Conservation (phyloP, 2,113 vertebrate genomes). For the Petromus typicus region DNA sequence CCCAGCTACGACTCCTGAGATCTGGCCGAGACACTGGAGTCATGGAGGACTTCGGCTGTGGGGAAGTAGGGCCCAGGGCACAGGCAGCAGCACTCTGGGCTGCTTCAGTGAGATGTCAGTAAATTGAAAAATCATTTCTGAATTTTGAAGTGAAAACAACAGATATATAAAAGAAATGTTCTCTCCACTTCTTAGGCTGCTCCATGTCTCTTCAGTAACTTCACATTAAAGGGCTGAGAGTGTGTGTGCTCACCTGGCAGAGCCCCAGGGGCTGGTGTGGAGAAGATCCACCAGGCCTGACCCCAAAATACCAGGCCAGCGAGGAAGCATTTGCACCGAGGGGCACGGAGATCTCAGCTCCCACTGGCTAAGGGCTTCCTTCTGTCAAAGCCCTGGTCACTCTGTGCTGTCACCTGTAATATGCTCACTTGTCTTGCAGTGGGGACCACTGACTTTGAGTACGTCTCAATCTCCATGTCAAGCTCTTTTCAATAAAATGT, state of each 20-base stretch:
- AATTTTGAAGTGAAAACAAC: slow-evolving; percentile 2
- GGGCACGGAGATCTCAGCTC: rapidly evolving
- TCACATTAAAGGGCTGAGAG: neutral
- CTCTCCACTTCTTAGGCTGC: neutral
- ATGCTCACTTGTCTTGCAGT: neutral
- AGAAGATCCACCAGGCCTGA: too few relatives aligned
- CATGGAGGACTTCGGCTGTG: too few relatives aligned
- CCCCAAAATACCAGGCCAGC: neutral
- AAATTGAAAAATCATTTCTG: neutral
- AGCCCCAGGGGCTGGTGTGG: too few relatives aligned
- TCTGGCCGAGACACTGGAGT: neutral
- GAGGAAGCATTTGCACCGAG: neutral
- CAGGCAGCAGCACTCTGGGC: neutral
- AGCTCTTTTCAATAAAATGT: neutral
- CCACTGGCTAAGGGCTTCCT: rapidly evolving
- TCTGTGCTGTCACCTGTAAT: rapidly evolving
- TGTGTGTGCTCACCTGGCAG: neutral
- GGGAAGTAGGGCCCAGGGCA: too few relatives aligned
- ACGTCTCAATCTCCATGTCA: neutral
- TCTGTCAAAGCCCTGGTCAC: neutral
- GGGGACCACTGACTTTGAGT: too few relatives aligned
- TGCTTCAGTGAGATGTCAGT: neutral
- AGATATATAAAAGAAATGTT: neutral
- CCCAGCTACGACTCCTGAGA: too few relatives aligned
- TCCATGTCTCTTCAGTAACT: neutral